A percentile compares a stretch with the other conserved stretches of the same genome.
Evolutionary conservation across 2,888 invertebrate genomes (phyloP).

Genomic region (Chelonus formosanus): DNA sequence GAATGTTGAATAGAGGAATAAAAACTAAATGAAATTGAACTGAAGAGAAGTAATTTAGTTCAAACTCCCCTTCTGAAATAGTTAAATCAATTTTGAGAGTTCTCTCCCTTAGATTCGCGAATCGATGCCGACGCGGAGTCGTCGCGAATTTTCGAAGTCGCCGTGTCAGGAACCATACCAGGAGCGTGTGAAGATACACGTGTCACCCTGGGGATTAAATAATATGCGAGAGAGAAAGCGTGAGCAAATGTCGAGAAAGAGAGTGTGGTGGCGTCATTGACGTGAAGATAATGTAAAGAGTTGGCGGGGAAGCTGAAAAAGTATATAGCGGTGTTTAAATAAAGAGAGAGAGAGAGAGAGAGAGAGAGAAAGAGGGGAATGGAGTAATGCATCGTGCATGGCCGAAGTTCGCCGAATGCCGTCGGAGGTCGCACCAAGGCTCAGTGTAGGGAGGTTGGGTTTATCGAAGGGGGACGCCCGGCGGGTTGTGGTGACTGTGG

Average conservation of each 20-base stretch:
- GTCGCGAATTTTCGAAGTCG: constrained; percentile 21
- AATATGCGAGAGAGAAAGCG: constrained; percentile 3
- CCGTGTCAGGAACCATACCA: constrained; percentile 17
- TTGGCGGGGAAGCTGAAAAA: constrained; percentile 23
- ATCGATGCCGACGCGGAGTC: constrained; percentile 10
- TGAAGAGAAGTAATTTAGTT: neutral
- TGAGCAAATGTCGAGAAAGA: neutral
- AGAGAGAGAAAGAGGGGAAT: constrained; percentile 15
- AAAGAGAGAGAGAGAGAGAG: constrained; percentile 16
- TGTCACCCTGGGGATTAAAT: constrained; percentile 19
- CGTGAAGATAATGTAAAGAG: neutral
- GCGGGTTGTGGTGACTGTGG: neutral
- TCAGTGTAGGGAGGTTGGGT: constrained; percentile 32
- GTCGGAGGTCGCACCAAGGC: constrained; percentile 35
- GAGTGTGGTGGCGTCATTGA: neutral
- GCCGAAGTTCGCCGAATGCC: constrained; percentile 42
- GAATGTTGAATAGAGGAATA: neutral
- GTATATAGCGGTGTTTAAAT: constrained; percentile 5
- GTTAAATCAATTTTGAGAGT: neutral
- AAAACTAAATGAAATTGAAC: neutral
- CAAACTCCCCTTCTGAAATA: neutral
- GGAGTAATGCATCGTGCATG: constrained; percentile 16
- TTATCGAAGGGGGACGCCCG: constrained; percentile 25
- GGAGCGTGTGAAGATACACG: constrained; percentile 6
- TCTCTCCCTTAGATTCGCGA: neutral